phyloP scores from a whole-genome alignment of 2,888 invertebrate species.

The Eledona agricola region DNA sequence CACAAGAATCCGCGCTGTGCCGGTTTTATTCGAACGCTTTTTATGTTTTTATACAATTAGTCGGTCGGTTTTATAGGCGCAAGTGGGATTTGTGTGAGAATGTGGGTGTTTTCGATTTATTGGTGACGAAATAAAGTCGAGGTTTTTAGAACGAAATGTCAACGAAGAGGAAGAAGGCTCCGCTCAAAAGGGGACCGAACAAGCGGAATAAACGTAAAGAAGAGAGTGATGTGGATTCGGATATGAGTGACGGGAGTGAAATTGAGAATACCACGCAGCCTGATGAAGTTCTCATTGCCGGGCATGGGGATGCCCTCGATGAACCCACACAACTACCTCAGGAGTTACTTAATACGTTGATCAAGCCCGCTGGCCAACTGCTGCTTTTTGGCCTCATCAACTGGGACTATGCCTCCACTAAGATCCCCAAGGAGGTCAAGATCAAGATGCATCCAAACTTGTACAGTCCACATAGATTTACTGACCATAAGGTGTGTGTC shows the following conservation, averaged over 20 bases:
- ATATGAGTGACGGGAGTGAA: constrained; percentile 59
- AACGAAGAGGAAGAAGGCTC: constrained; percentile 59
- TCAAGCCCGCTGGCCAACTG: constrained; percentile 77
- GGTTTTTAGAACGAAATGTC: constrained; percentile 48
- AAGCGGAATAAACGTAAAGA: constrained; percentile 59
- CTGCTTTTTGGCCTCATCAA: constrained; percentile 87
- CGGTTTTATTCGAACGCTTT: too few species aligned
- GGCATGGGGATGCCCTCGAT: constrained; percentile 66
- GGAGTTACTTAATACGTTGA: constrained; percentile 71
- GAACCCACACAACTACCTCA: constrained; percentile 72
- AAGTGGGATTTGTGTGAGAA: too few species aligned
- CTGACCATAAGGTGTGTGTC: constrained; percentile 67
- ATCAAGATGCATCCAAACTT: constrained; percentile 76
- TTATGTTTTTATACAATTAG: too few species aligned
- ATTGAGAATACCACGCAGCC: constrained; percentile 61
- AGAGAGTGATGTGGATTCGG: constrained; percentile 61
- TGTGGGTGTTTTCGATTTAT: too few species aligned
- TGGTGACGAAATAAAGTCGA: too few species aligned
- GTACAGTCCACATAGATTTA: constrained; percentile 84
- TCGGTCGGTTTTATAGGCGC: too few species aligned
- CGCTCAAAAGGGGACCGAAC: constrained; percentile 53
- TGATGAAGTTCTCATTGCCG: constrained; percentile 66
- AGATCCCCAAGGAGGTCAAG: constrained; percentile 71
- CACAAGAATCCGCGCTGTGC: too few species aligned
- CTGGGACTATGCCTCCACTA: constrained; percentile 87